phyloP scores from a whole-genome alignment of 1,140 invertebrate genomes.

The Heterodera carotae region DNA sequence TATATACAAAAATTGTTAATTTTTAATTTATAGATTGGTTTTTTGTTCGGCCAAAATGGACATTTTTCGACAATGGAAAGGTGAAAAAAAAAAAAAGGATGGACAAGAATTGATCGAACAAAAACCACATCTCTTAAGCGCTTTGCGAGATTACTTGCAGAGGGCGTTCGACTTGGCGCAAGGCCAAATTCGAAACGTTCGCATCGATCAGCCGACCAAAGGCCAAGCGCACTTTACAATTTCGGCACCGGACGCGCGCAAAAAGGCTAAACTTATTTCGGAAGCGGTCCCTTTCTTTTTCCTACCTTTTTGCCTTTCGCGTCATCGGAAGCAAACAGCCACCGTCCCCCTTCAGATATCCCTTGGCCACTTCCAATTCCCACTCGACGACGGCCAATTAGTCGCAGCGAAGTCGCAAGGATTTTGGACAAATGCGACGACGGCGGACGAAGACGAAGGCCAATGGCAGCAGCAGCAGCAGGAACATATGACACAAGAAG shows the following conservation, averaged over 20 bases:
- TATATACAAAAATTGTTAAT: background rate
- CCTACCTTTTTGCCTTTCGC: slow-evolving; percentile 1
- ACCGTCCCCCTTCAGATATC: background rate
- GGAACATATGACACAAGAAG: background rate
- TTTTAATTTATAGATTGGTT: background rate
- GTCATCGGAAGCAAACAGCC: background rate
- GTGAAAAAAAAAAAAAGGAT: background rate
- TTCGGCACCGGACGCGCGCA: slow-evolving; percentile 43
- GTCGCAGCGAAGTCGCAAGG: background rate
- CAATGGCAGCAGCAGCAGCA: background rate
- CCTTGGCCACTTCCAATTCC: slow-evolving; percentile 5
- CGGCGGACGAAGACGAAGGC: background rate
- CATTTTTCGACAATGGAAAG: background rate
- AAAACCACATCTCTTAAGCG: background rate
- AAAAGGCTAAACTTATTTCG: slow-evolving; percentile 52
- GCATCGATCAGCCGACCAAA: slow-evolving; percentile 45
- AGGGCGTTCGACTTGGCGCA: slow-evolving; percentile 43
- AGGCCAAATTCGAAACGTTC: slow-evolving; percentile 42
- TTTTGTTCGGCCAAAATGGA: background rate
- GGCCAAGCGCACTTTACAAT: slow-evolving; percentile 54
- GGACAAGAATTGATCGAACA: background rate
- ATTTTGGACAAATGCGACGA: background rate
- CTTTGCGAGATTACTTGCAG: slow-evolving; percentile 34
- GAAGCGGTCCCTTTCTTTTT: slow-evolving; percentile 38
- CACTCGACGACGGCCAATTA: background rate